These are phyloP conservation scores for Oostethus manadensis DNA, from an alignment of 2,113 vertebrate genomes.

Conservation along the genomic window DNA sequence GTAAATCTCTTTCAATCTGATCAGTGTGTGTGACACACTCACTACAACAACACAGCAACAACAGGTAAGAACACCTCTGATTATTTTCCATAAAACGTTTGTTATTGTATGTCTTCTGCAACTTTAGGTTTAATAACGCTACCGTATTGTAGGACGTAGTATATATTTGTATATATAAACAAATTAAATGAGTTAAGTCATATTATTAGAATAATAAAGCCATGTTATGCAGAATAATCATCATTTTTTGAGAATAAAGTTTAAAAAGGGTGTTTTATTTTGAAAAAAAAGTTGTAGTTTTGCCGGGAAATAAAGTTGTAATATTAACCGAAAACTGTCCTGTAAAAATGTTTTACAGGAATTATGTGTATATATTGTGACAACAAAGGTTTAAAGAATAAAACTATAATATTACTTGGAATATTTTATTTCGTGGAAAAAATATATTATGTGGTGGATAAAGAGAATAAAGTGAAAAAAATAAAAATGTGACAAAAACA, in stretches of 20 bases:
- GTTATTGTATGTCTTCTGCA: too few species aligned
- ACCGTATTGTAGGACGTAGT: too few species aligned
- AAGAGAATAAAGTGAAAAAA: too few species aligned
- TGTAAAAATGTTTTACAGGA: too few species aligned
- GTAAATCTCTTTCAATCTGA: conserved; percentile 61
- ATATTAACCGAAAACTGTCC: background rate
- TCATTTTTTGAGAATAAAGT: background rate
- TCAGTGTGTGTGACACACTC: conserved; percentile 40
- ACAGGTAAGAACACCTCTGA: conserved; percentile 34
- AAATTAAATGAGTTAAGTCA: background rate
- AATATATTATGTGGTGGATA: too few species aligned
- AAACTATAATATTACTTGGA: too few species aligned
- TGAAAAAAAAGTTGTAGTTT: background rate
- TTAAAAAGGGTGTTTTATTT: background rate
- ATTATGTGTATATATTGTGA: too few species aligned
- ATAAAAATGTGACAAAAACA: too few species aligned
- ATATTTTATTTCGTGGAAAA: too few species aligned
- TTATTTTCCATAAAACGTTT: background rate
- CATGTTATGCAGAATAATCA: background rate
- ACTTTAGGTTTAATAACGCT: too few species aligned
- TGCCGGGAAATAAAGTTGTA: background rate
- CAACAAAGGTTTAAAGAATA: too few species aligned
- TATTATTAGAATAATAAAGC: background rate
- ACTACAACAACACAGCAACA: background rate
- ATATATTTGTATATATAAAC: too few species aligned